Conservation (phyloP, 2,113 vertebrate species). For the Hemichromis elongatus region DNA sequence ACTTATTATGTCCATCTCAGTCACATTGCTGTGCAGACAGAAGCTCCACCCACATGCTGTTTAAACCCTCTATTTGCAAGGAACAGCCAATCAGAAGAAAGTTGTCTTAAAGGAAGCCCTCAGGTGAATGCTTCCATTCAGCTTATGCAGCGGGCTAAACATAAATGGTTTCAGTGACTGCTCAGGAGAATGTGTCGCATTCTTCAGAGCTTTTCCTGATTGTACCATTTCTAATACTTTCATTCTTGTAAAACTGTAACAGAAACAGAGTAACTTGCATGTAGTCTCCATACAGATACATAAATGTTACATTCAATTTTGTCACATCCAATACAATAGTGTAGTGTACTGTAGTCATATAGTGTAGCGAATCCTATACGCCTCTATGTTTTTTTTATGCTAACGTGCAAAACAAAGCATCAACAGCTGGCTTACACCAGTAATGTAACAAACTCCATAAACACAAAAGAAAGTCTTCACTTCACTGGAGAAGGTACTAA, state of each 20-base stretch:
- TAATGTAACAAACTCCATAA: not conserved
- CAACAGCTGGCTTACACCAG: not conserved
- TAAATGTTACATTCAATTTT: not conserved
- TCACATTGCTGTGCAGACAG: not conserved
- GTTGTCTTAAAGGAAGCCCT: not conserved
- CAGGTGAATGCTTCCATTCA: not conserved
- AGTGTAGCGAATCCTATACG: fast-evolving
- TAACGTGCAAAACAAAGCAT: not conserved
- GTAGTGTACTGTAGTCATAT: too few relatives aligned
- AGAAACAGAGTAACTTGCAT: not conserved
- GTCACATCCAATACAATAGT: not conserved
- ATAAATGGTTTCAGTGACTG: not conserved
- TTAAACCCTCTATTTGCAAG: not conserved
- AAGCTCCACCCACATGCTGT: not conserved
- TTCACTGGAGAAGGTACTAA: not conserved
- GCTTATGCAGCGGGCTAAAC: not conserved
- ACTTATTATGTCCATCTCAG: not conserved
- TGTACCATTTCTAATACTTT: not conserved
- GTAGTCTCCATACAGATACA: not conserved
- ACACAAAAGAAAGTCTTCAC: not conserved
- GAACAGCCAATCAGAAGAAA: not conserved
- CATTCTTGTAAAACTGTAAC: not conserved
- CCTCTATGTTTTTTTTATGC: not conserved
- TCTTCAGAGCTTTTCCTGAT: not conserved
- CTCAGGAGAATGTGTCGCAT: not conserved